Evolutionary conservation across 1,140 invertebrate species (phyloP).

Genomic region (Penaeus indicus): DNA sequence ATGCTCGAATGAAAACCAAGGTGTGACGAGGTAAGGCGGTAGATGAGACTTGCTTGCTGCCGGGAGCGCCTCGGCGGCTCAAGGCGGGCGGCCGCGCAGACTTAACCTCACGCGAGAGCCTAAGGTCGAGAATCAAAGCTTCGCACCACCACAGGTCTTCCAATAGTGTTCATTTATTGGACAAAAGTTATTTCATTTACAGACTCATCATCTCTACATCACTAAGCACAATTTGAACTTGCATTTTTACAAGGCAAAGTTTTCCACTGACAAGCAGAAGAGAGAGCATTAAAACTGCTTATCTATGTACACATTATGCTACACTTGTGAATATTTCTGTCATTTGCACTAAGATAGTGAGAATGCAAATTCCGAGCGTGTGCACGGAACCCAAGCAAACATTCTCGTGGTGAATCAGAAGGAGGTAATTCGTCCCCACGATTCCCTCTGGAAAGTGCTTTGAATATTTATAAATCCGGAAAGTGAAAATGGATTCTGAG

Average conservation of each 20-base stretch:
- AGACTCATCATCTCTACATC: constrained; percentile 40
- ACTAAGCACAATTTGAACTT: constrained; percentile 57
- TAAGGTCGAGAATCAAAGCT: too few relatives aligned
- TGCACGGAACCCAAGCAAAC: constrained; percentile 51
- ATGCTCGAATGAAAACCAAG: too few relatives aligned
- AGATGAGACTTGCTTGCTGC: too few relatives aligned
- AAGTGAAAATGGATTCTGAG: constrained; percentile 22
- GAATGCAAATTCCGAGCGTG: constrained; percentile 42
- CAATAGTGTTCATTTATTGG: too few relatives aligned
- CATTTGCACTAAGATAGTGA: constrained; percentile 58
- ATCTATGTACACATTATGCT: constrained; percentile 60
- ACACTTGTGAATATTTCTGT: constrained; percentile 50
- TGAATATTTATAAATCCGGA: constrained; percentile 28
- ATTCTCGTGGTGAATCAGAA: constrained; percentile 31
- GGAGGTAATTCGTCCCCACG: constrained; percentile 12
- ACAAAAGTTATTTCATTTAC: too few relatives aligned
- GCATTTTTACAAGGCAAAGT: constrained; percentile 57
- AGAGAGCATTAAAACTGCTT: constrained; percentile 44
- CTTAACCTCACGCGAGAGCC: too few relatives aligned
- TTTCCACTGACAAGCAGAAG: constrained; percentile 52
- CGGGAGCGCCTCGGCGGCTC: too few relatives aligned
- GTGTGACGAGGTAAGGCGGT: too few relatives aligned
- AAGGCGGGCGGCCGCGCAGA: too few relatives aligned
- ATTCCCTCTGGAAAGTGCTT: too few relatives aligned
- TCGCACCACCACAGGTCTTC: too few relatives aligned